phyloP scores from a whole-genome alignment of 2,888 invertebrate genomes.

The Pantelozetes paolii region DNA sequence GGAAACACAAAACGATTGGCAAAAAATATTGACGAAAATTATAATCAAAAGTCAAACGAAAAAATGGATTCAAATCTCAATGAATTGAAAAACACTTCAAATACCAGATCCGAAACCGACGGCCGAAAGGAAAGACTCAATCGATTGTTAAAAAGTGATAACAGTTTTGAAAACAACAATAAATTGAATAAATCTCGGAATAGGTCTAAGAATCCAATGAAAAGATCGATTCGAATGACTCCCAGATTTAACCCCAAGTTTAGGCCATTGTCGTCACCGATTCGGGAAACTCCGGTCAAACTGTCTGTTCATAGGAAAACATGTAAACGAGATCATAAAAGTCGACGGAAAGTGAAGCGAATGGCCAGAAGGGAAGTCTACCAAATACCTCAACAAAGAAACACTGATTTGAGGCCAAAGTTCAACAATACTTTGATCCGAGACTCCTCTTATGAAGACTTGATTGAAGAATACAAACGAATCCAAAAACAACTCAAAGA shows the following conservation, averaged over 20 bases:
- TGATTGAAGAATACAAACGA: conserved; percentile 25
- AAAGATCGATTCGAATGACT: neutral
- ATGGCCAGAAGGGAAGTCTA: neutral
- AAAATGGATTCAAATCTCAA: neutral
- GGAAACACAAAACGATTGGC: neutral
- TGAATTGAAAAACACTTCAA: neutral
- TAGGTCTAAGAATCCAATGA: neutral
- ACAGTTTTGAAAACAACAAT: neutral
- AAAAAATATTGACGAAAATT: neutral
- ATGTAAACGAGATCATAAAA: neutral
- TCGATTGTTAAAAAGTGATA: conserved; percentile 12
- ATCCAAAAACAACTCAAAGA: conserved; percentile 12
- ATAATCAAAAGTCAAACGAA: neutral
- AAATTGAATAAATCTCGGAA: neutral
- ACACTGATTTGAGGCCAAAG: neutral
- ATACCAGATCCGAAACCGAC: neutral
- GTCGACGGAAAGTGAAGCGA: conserved; percentile 19
- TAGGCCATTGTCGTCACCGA: neutral
- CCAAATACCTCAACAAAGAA: neutral
- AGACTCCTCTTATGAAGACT: conserved; percentile 23
- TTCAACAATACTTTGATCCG: neutral
- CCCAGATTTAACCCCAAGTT: neutral
- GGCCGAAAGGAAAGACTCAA: conserved; percentile 12
- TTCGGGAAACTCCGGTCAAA: neutral
- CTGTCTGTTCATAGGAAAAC: neutral